phyloP scores from a whole-genome alignment of 1,140 invertebrate genomes.

The Orchesella cincta region DNA sequence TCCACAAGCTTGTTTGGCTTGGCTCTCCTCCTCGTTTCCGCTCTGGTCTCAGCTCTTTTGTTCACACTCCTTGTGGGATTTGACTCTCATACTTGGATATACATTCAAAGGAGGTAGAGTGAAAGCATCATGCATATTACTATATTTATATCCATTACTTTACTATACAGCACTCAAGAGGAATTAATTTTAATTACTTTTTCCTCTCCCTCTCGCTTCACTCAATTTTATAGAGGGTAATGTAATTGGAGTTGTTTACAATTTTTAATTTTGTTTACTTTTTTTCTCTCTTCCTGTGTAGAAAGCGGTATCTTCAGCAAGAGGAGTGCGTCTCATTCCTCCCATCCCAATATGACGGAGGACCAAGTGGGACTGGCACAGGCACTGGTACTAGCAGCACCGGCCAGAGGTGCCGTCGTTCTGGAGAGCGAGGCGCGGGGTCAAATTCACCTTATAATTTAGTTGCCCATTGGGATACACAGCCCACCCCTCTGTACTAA shows the following conservation, averaged over 20 bases:
- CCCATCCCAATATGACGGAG: slow-evolving; percentile 39
- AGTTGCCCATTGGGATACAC: slow-evolving; percentile 45
- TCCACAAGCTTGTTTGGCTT: slow-evolving; percentile 61
- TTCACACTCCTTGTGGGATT: slow-evolving; percentile 90
- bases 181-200: slow-evolving; percentile 28
- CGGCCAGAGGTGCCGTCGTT: slow-evolving; percentile 32
- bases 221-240: no score
- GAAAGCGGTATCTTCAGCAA: slow-evolving; percentile 37
- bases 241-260: not conserved
- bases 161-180: not conserved
- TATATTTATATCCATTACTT: no score
- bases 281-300: slow-evolving; percentile 2
- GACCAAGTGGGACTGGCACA: slow-evolving; percentile 5
- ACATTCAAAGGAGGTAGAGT: slow-evolving; percentile 83
- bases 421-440: slow-evolving; percentile 50
- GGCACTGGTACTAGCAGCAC: slow-evolving; percentile 27
- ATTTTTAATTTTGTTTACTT: not conserved
- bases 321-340: slow-evolving; percentile 48
- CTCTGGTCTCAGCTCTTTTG: slow-evolving; percentile 78
- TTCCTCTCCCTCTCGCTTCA: not conserved
- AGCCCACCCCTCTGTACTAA: slow-evolving; percentile 49
- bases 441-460: slow-evolving; percentile 47
- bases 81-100: slow-evolving; percentile 94
- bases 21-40: slow-evolving; percentile 79
- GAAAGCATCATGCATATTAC: not conserved